Conservation (phyloP, 1,140 invertebrate species). For the Colletes latitarsis region DNA sequence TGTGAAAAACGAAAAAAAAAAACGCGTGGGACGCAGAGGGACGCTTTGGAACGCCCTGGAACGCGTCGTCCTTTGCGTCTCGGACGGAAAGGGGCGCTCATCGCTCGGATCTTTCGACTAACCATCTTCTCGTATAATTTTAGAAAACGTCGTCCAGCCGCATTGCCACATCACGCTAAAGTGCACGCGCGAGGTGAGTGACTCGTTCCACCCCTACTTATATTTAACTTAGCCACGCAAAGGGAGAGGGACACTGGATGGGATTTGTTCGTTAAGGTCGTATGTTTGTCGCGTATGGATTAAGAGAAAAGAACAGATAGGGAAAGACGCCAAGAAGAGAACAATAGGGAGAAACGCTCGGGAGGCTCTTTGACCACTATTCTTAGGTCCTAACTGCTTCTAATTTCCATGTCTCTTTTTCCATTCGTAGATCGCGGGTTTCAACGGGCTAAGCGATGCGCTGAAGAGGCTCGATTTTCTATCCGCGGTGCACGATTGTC, state of each 20-base stretch:
- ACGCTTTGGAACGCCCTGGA: too few relatives aligned
- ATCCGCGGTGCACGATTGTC: conserved; percentile 95
- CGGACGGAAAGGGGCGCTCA: not conserved
- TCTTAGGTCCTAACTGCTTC: conserved; percentile 18
- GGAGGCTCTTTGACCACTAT: conserved; percentile 7
- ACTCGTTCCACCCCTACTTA: conserved; percentile 69
- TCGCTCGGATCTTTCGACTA: conserved; percentile 9
- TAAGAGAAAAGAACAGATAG: conserved; percentile 17
- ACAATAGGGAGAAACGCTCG: not conserved
- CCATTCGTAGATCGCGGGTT: conserved; percentile 91
- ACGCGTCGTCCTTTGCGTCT: not conserved
- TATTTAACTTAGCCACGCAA: conserved; percentile 70
- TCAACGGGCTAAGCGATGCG: conserved; percentile 97
- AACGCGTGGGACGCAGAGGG: too few relatives aligned
- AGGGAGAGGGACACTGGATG: conserved; percentile 50
- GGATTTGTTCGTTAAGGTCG: conserved; percentile 49
- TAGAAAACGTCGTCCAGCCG: conserved; percentile 86
- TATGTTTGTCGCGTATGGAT: conserved; percentile 8
- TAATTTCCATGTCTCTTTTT: too few relatives aligned
- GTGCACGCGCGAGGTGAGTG: conserved; percentile 92
- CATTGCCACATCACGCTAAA: conserved; percentile 96
- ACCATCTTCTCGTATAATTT: conserved; percentile 59
- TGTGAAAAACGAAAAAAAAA: too few relatives aligned
- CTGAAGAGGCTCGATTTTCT: conserved; percentile 96
- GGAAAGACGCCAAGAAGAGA: too few relatives aligned